phyloP scores from a whole-genome alignment of 2,888 invertebrate genomes.

The Venustoraphidia nigricollis region DNA sequence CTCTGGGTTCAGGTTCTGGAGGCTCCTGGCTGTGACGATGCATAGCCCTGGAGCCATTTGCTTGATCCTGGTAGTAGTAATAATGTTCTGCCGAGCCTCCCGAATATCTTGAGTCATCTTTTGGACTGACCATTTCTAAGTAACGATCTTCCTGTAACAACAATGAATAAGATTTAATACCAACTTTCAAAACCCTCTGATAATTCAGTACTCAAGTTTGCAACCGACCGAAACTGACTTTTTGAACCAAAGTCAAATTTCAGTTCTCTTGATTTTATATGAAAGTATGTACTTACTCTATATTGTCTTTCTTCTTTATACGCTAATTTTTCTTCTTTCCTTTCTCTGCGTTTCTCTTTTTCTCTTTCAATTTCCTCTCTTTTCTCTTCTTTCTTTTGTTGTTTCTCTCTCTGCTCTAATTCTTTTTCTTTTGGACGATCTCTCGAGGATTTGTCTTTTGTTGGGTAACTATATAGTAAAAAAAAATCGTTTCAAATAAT shows the following conservation, averaged over 20 bases:
- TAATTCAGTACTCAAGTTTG: too few species aligned
- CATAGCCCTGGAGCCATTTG: conserved; percentile 24
- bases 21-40: conserved; percentile 38
- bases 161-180: conserved; percentile 1
- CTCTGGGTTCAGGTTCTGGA: conserved; percentile 40
- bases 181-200: neutral
- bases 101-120: conserved; percentile 28
- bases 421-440: conserved; percentile 22
- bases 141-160: conserved; percentile 34
- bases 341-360: conserved; percentile 38
- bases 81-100: conserved; percentile 28
- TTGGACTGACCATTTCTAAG: conserved; percentile 24
- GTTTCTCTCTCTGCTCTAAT: conserved; percentile 30
- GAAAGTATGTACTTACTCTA: conserved; percentile 21
- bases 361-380: conserved; percentile 37
- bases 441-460: conserved; percentile 24
- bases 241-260: too few species aligned
- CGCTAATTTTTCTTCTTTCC: conserved; percentile 29
- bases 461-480: neutral
- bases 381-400: conserved; percentile 34
- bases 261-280: too few species aligned
- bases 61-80: conserved; percentile 24
- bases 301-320: conserved; percentile 24
- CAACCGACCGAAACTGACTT: too few species aligned
- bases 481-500: neutral